Base-by-base conservation (phyloP, 2,797 vertebrate species). In the Sebastes kiyomatsui region DNA sequence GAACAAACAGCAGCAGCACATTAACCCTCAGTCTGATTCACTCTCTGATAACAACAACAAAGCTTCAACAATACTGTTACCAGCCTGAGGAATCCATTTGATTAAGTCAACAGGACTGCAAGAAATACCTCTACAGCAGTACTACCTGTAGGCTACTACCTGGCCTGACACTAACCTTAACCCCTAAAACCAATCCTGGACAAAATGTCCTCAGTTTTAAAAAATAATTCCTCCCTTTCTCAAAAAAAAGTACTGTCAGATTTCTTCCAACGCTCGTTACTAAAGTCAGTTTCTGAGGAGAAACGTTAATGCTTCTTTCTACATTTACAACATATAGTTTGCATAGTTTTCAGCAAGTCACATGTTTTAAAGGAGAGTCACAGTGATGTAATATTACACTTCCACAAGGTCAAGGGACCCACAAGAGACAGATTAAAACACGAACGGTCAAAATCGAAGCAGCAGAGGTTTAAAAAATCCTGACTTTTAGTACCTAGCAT, bases 1-100 rank as follows among this genome's bases (percentile, higher is more conserved):
- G 84, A 86, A 87, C 90, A 93, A 94, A 93, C 87, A 93, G 66
- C 67, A 72, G 72, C 42, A 74, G 65, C 56, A 23, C 72, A 42
- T 78, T 60, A 61, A 79, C 20, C 52, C 16, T 0, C 25, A 2
- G 59, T 27, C 77, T 69, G 85, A 87, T 66, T 77, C 54, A 38
- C 33, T 2, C 32, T 7, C 62, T 22, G 84, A 87, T 87, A 83
- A 77, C 68, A 64, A 16, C 54, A 18, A 52, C 13, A 18, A 49
- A 22, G 33, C 22, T 18, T n/a, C 54, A 5, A 22, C 56, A 46
- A 46, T 7, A 25, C 10, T 27, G 55, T 38, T 30, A 22, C 12
- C 25, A 3, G 30, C 16, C 2, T 2, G 55, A 71, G 38, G 49
- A 59, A 22, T 46, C 60, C n/a, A n/a, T 23, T 22, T 25, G 5